Evolutionary conservation across 1,140 invertebrate genomes (phyloP).

Genomic region (Meloidogyne exigua): DNA sequence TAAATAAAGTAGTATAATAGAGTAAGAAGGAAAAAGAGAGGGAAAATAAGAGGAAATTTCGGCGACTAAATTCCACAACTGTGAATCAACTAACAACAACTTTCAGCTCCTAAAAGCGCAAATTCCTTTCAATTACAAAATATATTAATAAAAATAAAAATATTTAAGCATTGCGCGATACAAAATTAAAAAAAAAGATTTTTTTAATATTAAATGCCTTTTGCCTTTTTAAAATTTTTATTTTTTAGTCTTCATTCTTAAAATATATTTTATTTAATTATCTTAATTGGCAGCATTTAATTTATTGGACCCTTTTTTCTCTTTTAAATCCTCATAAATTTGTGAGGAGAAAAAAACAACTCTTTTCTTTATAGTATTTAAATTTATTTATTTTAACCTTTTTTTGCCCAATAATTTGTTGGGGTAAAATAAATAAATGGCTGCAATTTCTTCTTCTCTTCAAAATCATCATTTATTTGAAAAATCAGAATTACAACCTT

Average conservation of each 20-base stretch:
- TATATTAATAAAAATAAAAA: neutral
- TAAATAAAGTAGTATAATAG: too few species aligned
- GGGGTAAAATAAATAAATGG: neutral
- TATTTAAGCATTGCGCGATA: conserved; percentile 3
- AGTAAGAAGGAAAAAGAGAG: neutral
- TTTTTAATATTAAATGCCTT: too few species aligned
- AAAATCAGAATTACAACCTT: neutral
- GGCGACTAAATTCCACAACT: neutral
- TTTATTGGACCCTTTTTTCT: too few species aligned
- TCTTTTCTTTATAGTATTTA: neutral
- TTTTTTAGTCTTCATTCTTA: too few species aligned
- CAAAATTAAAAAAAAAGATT: neutral
- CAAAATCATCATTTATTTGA: neutral
- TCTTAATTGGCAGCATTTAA: too few species aligned
- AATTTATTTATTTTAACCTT: neutral
- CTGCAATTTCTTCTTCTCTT: neutral
- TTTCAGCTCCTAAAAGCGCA: neutral
- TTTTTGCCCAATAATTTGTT: neutral
- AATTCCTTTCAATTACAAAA: neutral
- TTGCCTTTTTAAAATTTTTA: neutral
- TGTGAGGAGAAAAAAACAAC: neutral
- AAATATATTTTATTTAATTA: too few species aligned
- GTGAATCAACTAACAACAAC: neutral
- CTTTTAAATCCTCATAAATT: neutral
- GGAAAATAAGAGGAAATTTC: neutral